Conservation (phyloP, 2,113 vertebrate species). For the Myodes glareolus region DNA sequence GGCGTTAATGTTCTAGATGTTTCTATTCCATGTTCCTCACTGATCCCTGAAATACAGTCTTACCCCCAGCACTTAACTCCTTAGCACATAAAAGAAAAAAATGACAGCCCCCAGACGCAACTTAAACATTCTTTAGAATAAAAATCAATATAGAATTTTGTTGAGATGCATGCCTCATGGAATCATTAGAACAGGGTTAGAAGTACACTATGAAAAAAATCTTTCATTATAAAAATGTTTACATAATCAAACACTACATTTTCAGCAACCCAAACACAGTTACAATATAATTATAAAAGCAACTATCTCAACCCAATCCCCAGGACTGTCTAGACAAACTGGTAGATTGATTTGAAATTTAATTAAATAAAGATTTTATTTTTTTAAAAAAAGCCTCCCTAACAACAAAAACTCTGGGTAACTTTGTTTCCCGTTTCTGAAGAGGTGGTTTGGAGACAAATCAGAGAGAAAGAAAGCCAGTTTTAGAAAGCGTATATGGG, state of each 20-base stretch:
- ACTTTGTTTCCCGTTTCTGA: background rate
- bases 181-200: background rate
- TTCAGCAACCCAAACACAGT: conserved; percentile 20
- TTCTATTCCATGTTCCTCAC: background rate
- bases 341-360: conserved; percentile 63
- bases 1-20: background rate
- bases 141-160: conserved; percentile 38
- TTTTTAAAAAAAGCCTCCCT: background rate
- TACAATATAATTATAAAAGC: conserved; percentile 61
- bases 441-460: conserved; percentile 70
- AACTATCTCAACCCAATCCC: conserved; percentile 63
- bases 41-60: background rate
- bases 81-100: background rate
- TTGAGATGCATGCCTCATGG: conserved; percentile 14
- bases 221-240: conserved; percentile 29
- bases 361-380: conserved; percentile 58
- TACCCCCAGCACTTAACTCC: background rate
- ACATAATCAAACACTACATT: conserved; percentile 38
- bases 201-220: background rate
- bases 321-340: conserved; percentile 65
- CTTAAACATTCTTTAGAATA: conserved; percentile 21
- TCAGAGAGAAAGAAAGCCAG: background rate
- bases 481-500: conserved; percentile 55
- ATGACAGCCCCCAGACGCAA: background rate
- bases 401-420: conserved; percentile 58